These are phyloP conservation scores for Malurus splendens DNA, from an alignment of 2,797 vertebrate genomes.

Conservation along the genomic window DNA sequence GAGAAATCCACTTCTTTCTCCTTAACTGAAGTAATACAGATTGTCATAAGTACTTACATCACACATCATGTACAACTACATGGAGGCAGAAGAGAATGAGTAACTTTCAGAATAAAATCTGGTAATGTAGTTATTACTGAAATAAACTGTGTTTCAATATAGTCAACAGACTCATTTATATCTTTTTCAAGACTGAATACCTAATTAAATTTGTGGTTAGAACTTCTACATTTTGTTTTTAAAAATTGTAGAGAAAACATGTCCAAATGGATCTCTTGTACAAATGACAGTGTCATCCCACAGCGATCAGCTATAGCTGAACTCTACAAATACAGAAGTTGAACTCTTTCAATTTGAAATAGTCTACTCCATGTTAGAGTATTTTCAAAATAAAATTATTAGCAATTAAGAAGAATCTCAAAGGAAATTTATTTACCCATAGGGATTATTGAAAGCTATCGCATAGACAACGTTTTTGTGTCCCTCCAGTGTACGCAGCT, in stretches of 20 bases:
- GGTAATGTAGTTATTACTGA: neutral
- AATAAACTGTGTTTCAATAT: neutral
- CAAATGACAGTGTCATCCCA: neutral
- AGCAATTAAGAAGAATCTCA: neutral
- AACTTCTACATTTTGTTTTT: neutral
- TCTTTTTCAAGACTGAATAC: neutral
- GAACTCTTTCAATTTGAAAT: neutral
- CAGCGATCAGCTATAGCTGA: neutral
- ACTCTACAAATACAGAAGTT: neutral
- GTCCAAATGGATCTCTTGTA: neutral
- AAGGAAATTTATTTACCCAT: conserved; percentile 75
- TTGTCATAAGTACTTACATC: neutral
- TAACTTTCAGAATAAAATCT: neutral
- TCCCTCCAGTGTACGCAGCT: conserved; percentile 82
- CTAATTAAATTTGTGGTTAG: neutral
- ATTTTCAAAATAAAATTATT: neutral
- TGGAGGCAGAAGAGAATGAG: neutral
- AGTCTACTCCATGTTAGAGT: neutral
- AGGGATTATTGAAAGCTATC: conserved; percentile 95
- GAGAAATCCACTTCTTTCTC: neutral
- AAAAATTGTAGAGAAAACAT: neutral
- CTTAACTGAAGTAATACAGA: neutral
- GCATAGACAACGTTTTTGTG: conserved; percentile 93
- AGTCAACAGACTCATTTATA: neutral
- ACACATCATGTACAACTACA: neutral